Base-by-base conservation (phyloP, 2,797 vertebrate species). In the Xenopus petersii region DNA sequence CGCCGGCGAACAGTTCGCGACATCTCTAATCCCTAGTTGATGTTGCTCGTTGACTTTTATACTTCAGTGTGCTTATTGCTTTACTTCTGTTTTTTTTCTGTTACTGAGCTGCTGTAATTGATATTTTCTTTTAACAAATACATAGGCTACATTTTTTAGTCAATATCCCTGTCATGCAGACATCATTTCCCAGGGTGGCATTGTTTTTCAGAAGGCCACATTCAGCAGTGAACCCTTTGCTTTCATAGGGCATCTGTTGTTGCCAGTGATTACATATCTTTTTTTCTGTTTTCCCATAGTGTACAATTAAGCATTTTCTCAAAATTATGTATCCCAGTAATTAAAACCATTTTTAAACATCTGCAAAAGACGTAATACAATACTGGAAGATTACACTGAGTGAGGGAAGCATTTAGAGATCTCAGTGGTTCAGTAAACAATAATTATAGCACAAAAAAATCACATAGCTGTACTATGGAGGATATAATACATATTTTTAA, bases 291-390 rank as follows among this genome's bases (percentile, higher is more conserved):
- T 70, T 48, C 13, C 30, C 68, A 24, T 46, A 61, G 55, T 66
- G 49, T 26, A 33, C 8, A 36, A n/a, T 73, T 73, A 42, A 69
- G 36, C 17, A 33, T 55, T 69, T 58, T 59, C 30, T 73, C 36
- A 48, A 55, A n/a, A 16, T 73, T 55, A 67, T 33, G 47, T 21
- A 71, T 61, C 12, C 7, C 47, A 61, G 48, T 76, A 67, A 76
- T 71, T 76, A 71, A 67, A 66, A 21, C 17, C 46, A 15, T 48
- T 36, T 64, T 71, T 61, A 71, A 65, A 70, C 49, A 70, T 75
- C 74, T 70, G 54, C 69, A 64, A 65, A 61, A 71, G 51, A 71
- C 33, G 70, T 60, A 42, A 46, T 16, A 65, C 65, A 21, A 75
- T 75, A 47, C 56, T 61, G 33, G n/a, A 46, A 26, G 48, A 54